Evolutionary conservation across 2,113 vertebrate species (phyloP).

Genomic region (Trematomus loennbergii): DNA sequence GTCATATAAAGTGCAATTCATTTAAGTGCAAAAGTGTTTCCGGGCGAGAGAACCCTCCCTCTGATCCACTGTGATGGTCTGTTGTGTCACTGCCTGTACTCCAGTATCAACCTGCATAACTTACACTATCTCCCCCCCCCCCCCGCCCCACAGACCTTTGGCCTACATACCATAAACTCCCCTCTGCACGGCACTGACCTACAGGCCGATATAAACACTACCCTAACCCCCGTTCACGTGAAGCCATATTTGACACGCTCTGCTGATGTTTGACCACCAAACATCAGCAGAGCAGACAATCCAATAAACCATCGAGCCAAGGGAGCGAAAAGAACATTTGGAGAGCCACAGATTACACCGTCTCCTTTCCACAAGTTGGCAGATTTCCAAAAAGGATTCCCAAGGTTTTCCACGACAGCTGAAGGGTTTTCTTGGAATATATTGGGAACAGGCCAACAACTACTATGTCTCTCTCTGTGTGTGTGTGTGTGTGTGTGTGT

Average conservation of each 20-base stretch:
- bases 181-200: too few relatives aligned
- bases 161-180: slow-evolving; percentile 48
- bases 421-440: slow-evolving; percentile 47
- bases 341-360: too few relatives aligned
- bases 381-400: slow-evolving; percentile 48
- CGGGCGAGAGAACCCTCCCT: not conserved
- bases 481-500: not conserved
- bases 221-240: too few relatives aligned
- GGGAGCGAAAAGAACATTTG: too few relatives aligned
- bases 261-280: too few relatives aligned
- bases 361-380: slow-evolving; percentile 31
- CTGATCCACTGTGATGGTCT: not conserved
- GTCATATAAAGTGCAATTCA: too few relatives aligned
- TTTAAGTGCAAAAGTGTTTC: not conserved
- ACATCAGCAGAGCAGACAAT: too few relatives aligned
- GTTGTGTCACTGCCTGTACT: not conserved
- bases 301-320: too few relatives aligned
- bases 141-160: slow-evolving; percentile 26
- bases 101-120: not conserved
- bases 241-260: too few relatives aligned
- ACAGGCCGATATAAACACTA: too few relatives aligned
- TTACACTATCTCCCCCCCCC: not conserved
- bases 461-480: too few relatives aligned
- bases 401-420: slow-evolving; percentile 53
- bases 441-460: slow-evolving; percentile 7